Base-by-base conservation (phyloP, 2,797 vertebrate genomes). In the Anguilla pacifica region DNA sequence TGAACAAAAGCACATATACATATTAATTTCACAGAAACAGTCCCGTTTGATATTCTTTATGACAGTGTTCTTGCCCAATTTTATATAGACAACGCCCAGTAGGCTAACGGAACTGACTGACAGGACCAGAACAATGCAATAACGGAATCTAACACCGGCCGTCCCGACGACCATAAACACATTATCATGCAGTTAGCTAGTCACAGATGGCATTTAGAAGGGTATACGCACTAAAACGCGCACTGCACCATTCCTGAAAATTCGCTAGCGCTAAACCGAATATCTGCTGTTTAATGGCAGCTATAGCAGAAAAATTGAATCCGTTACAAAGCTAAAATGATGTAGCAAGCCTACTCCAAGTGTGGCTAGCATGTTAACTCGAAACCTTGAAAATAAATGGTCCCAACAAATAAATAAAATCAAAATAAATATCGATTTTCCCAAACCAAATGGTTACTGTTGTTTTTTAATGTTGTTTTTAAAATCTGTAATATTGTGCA, bases 81-180 rank as follows among this genome's bases (percentile, higher is more conserved):
- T 74, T 61, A 88, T 88, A 53, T 84, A 92, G 95, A 96, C 95
- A 95, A 96, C 96, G 96, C 95, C 96, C 95, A 94, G 87, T 61
- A 91, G 93, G 92, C 92, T 95, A 93, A 92, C 90, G 91, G 93
- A 91, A 91, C 61, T 17, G 86, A 61, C 89, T 89, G 86, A 79
- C 85, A 88, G 67, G 86, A 85, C 72, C 61, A 88, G 87, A 91
- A 90, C 89, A 90, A 89, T 86, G 89, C 89, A 93, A 94, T 91
- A 95, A 94, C 94, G 94, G 95, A 94, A 95, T 93, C 86, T 89
- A 91, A 89, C 88, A 90, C 72, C 51, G 6, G 59, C 10, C 28
- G 86, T 85, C 43, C 85, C 61, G 49, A 53, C 82, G 43, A 55
- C 25, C 15, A 39, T 81, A 46, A 35, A 81, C 43, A 39, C 5